phyloP scores from a whole-genome alignment of 2,797 vertebrate species.

The Tokudaia muenninki region DNA sequence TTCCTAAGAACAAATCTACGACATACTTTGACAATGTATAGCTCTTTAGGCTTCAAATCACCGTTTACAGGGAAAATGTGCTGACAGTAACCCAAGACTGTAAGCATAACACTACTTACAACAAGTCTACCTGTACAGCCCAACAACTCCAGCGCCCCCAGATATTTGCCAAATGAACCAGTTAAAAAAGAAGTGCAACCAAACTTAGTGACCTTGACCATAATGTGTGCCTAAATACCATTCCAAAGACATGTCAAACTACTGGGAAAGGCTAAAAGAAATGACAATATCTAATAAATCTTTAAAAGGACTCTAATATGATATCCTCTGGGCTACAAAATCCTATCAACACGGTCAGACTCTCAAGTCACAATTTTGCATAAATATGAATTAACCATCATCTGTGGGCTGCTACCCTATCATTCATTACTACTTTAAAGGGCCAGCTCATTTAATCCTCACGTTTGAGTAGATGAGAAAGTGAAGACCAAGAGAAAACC shows the following conservation, averaged over 20 bases:
- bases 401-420: not conserved
- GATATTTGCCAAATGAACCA: not conserved
- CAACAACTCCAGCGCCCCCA: not conserved
- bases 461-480: not conserved
- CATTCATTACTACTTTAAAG: not conserved
- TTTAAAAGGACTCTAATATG: not conserved
- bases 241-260: not conserved
- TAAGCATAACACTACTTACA: not conserved
- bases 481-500: not conserved
- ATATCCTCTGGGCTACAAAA: not conserved
- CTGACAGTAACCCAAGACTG: not conserved
- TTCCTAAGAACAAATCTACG: not conserved
- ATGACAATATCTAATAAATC: not conserved
- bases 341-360: not conserved
- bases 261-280: not conserved
- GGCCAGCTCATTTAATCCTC: not conserved
- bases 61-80: not conserved
- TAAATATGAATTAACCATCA: not conserved
- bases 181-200: not conserved
- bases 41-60: constrained; percentile 41
- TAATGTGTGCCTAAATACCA: not conserved
- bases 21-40: not conserved
- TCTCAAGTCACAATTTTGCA: not conserved
- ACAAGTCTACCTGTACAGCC: not conserved
- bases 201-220: not conserved